A percentile compares a stretch with the other conserved stretches of the same genome.
phyloP scores from a whole-genome alignment of 2,113 vertebrate species.

The Equus quagga region DNA sequence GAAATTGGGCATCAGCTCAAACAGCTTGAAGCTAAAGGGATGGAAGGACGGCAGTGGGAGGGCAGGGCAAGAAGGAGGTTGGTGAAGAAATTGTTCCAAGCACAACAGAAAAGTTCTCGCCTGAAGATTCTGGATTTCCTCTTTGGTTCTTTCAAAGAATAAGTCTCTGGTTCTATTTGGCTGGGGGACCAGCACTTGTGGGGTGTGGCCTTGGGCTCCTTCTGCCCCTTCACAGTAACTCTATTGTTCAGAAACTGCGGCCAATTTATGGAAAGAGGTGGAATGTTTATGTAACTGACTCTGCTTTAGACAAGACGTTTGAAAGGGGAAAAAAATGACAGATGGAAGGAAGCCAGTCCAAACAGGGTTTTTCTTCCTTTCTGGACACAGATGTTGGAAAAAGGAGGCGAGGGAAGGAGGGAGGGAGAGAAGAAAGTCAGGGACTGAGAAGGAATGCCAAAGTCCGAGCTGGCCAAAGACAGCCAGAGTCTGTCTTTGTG shows the following conservation, averaged over 20 bases:
- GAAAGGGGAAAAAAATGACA: slow-evolving; percentile 78
- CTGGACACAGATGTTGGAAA: slow-evolving; percentile 91
- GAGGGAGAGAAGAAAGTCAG: slow-evolving; percentile 58
- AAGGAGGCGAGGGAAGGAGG: slow-evolving; percentile 62
- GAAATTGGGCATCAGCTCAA: slow-evolving; percentile 57
- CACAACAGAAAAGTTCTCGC: slow-evolving; percentile 89
- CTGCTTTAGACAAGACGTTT: slow-evolving; percentile 88
- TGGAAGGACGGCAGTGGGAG: slow-evolving; percentile 39
- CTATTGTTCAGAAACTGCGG: slow-evolving; percentile 91
- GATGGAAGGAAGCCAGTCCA: slow-evolving; percentile 89
- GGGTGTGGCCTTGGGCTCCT: slow-evolving; percentile 88
- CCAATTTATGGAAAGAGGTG: slow-evolving; percentile 91
- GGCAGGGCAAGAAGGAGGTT: slow-evolving; percentile 57
- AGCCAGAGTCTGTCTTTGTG: slow-evolving; percentile 82
- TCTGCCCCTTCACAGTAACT: slow-evolving; percentile 91
- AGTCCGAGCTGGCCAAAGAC: slow-evolving; percentile 55
- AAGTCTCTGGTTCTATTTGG: slow-evolving; percentile 89
- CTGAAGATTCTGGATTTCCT: slow-evolving; percentile 91
- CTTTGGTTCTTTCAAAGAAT: slow-evolving; percentile 92
- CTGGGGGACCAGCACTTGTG: slow-evolving; percentile 86
- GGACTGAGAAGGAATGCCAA: slow-evolving; percentile 42
- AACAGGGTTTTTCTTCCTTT: slow-evolving; percentile 92
- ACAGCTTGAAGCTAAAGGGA: slow-evolving; percentile 28
- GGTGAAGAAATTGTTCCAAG: slow-evolving; percentile 87
- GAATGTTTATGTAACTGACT: slow-evolving; percentile 93